Evolutionary conservation across 1,140 invertebrate genomes (phyloP).

Genomic region (Drepana arcuata): DNA sequence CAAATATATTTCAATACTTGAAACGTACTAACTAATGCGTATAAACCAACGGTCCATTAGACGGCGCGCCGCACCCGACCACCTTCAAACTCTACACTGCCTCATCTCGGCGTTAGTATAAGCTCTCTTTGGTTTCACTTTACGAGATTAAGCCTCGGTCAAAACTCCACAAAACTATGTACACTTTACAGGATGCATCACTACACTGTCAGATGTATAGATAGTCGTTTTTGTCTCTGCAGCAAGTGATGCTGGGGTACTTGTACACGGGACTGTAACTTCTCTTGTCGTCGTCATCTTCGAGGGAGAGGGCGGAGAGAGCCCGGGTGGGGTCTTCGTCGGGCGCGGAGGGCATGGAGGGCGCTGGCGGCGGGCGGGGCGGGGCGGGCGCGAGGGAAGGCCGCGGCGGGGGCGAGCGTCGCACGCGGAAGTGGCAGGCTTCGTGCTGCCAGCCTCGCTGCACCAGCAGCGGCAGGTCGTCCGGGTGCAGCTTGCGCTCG

Average conservation of each 20-base stretch:
- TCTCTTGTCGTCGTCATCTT: conserved; percentile 49
- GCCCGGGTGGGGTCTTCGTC: conserved; percentile 54
- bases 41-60: too few relatives aligned
- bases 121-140: conserved; percentile 32
- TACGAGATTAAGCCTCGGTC: not conserved
- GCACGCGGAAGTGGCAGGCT: conserved; percentile 82
- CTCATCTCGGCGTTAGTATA: conserved; percentile 14
- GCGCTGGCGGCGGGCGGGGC: conserved; percentile 12
- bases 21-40: too few relatives aligned
- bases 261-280: conserved; percentile 69
- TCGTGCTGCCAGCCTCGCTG: conserved; percentile 83
- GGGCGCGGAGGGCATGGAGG: conserved; percentile 9
- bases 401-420: conserved; percentile 83
- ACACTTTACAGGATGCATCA: conserved; percentile 51
- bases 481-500: conserved; percentile 88
- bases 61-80: too few relatives aligned
- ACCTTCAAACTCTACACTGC: too few relatives aligned
- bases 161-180: conserved; percentile 21
- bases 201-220: conserved; percentile 60
- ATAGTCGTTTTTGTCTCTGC: conserved; percentile 61
- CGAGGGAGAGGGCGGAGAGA: conserved; percentile 55
- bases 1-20: conserved; percentile 11
- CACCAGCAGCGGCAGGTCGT: conserved; percentile 87
- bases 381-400: conserved; percentile 71
- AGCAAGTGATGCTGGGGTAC: conserved; percentile 66